Evolutionary conservation across 2,797 vertebrate species (phyloP).

Genomic region (Sebastes kiyomatsui): DNA sequence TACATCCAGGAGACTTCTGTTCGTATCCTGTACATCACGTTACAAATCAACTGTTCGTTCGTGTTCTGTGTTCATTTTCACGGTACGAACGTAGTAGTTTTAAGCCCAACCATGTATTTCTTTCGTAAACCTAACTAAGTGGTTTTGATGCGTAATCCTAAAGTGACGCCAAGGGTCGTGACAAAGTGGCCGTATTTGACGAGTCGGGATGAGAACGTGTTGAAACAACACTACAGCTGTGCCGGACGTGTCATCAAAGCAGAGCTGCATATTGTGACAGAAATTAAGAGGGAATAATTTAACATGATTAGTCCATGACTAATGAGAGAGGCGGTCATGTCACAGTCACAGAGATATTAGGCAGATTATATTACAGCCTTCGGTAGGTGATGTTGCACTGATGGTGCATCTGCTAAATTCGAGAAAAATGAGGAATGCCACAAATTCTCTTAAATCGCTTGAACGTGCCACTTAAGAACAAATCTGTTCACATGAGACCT

Average conservation of each 20-base stretch:
- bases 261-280: neutral
- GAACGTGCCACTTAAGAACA: neutral
- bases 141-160: no score
- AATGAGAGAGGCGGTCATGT: neutral
- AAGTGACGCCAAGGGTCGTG: no score
- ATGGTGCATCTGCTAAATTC: neutral
- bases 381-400: neutral
- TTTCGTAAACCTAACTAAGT: no score
- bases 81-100: no score
- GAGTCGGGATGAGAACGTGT: no score
- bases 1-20: accelerated
- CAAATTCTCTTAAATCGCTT: neutral
- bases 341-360: neutral
- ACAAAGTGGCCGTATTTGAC: no score
- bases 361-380: neutral
- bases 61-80: no score
- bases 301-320: neutral
- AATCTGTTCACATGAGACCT: neutral
- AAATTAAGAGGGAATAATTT: neutral
- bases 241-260: neutral
- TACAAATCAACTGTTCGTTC: no score
- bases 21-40: accelerated
- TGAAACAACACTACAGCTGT: neutral
- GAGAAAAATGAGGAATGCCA: neutral
- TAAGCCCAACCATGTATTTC: no score